phyloP scores from a whole-genome alignment of 2,113 vertebrate genomes.

The Larimichthys polyactis region DNA sequence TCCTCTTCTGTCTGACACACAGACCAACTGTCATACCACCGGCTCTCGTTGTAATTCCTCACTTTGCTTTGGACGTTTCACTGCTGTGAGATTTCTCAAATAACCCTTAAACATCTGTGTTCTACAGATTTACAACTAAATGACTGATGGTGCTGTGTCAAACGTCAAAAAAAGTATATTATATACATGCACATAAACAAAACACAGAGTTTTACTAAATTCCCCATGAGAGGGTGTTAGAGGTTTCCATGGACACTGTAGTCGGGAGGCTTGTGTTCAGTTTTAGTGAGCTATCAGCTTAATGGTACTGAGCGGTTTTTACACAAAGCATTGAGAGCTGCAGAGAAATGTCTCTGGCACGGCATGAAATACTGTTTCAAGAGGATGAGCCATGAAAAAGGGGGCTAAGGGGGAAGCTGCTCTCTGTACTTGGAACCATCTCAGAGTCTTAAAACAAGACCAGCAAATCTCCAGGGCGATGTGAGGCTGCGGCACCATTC shows the following conservation, averaged over 20 bases:
- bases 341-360: slow-evolving; percentile 41
- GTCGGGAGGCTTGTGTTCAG: slow-evolving; percentile 30
- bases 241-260: slow-evolving; percentile 28
- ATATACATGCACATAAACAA: not conserved
- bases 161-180: slow-evolving; percentile 4
- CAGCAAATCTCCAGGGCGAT: slow-evolving; percentile 1
- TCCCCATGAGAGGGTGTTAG: not conserved
- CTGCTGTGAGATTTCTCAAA: not conserved
- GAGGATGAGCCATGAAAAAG: slow-evolving; percentile 48
- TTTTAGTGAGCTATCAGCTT: slow-evolving; percentile 39
- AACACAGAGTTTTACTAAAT: not conserved
- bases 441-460: slow-evolving; percentile 25
- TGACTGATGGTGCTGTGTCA: not conserved
- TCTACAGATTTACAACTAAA: not conserved
- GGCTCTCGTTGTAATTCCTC: not conserved
- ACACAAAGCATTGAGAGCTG: slow-evolving; percentile 38
- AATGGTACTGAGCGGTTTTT: slow-evolving; percentile 40
- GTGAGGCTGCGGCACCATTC: not conserved
- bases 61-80: not conserved
- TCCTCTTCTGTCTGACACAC: slow-evolving; percentile 18
- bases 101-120: not conserved
- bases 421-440: slow-evolving; percentile 31
- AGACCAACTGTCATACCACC: not conserved
- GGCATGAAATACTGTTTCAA: slow-evolving; percentile 42
- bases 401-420: slow-evolving; percentile 1